Conservation (phyloP, 2,113 vertebrate species). For the Carassius gibelio region DNA sequence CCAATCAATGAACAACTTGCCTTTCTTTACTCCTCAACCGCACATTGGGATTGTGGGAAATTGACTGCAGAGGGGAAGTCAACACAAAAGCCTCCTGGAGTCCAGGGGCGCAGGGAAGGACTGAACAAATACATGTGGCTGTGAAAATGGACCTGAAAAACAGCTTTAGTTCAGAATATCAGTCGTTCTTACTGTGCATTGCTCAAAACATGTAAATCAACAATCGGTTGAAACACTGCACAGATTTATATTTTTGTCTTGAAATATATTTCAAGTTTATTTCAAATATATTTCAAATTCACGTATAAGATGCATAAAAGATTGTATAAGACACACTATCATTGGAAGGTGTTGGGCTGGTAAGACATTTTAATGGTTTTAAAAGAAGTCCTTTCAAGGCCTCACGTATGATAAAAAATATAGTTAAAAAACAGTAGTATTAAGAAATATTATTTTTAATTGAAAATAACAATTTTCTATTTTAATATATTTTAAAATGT, state of each 20-base stretch:
- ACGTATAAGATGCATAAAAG: too few relatives aligned
- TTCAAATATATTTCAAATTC: too few relatives aligned
- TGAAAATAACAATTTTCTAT: background rate
- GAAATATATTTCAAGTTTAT: too few relatives aligned
- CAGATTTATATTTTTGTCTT: background rate
- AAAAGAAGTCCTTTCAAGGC: background rate
- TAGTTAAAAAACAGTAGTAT: background rate
- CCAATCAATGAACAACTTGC: slow-evolving; percentile 56
- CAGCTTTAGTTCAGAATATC: background rate
- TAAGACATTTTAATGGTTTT: background rate
- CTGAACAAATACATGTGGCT: slow-evolving; percentile 3
- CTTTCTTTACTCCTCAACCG: slow-evolving; percentile 37
- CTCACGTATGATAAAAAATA: background rate
- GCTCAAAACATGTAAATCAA: background rate
- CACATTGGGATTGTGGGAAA: slow-evolving; percentile 51
- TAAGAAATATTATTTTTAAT: background rate
- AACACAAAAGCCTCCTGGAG: slow-evolving; percentile 48
- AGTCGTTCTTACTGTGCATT: background rate
- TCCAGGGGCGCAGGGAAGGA: slow-evolving; percentile 22
- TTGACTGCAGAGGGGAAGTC: slow-evolving; percentile 54
- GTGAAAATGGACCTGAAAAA: slow-evolving; percentile 3
- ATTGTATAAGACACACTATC: background rate
- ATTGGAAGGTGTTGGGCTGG: background rate
- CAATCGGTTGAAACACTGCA: background rate
- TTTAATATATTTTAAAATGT: background rate